These are phyloP conservation scores for Melieria picta DNA, from an alignment of 2,888 invertebrate genomes.

Conservation along the genomic window DNA sequence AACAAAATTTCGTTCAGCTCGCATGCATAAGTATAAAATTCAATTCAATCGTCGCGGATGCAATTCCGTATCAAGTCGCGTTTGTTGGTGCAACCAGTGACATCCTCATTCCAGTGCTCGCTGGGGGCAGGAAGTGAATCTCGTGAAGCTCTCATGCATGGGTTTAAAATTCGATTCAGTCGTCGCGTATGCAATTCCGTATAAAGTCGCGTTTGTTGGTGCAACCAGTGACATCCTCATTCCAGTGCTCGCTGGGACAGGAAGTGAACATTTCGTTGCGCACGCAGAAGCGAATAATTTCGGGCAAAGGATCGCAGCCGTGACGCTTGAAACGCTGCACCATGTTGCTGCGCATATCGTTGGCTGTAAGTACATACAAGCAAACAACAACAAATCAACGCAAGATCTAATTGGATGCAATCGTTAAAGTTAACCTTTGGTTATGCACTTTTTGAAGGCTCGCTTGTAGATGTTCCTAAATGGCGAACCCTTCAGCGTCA, in stretches of 20 bases:
- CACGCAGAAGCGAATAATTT: conserved; percentile 37
- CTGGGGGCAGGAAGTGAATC: conserved; percentile 24
- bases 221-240: conserved; percentile 28
- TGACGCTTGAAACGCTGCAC: conserved; percentile 15
- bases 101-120: conserved; percentile 30
- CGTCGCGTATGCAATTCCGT: conserved; percentile 34
- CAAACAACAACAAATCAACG: too few relatives aligned
- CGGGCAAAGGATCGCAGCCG: conserved; percentile 36
- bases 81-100: conserved; percentile 26
- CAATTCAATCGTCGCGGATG: conserved; percentile 28
- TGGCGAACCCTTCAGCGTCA: conserved; percentile 17
- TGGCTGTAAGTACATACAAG: neutral
- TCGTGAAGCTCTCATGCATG: too few relatives aligned
- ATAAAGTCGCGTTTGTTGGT: conserved; percentile 29
- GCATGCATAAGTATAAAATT: too few relatives aligned
- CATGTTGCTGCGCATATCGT: conserved; percentile 23
- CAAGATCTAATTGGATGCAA: neutral
- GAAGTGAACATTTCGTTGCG: conserved; percentile 38
- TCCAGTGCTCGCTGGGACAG: conserved; percentile 35
- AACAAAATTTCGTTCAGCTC: too few relatives aligned
- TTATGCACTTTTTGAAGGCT: conserved; percentile 38
- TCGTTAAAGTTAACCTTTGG: conserved; percentile 23
- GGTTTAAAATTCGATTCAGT: neutral
- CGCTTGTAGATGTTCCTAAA: conserved; percentile 34
- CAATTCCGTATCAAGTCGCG: conserved; percentile 32